These are phyloP conservation scores for Tetramorium alpestre DNA, from an alignment of 1,140 invertebrate genomes.

Conservation along the genomic window DNA sequence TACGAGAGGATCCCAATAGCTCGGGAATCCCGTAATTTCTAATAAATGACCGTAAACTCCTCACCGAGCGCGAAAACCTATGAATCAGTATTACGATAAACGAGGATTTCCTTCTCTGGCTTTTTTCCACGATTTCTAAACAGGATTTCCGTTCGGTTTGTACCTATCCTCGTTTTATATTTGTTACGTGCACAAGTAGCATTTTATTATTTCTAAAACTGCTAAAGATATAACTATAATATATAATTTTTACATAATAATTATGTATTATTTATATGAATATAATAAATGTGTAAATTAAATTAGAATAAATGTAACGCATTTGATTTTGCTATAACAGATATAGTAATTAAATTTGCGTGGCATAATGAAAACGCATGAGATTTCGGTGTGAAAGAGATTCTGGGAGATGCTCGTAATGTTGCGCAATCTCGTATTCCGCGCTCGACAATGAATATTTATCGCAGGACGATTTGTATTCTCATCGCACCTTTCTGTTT, in stretches of 20 bases:
- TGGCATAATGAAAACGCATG: neutral
- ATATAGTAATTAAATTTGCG: neutral
- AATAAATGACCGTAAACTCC: neutral
- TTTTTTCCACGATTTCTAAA: constrained; percentile 10
- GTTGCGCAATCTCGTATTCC: neutral
- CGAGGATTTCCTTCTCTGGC: neutral
- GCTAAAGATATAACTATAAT: neutral
- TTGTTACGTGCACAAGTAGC: neutral
- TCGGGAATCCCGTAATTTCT: neutral
- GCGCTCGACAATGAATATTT: constrained; percentile 9
- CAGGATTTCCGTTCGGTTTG: neutral
- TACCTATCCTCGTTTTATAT: neutral
- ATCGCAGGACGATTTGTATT: constrained; percentile 2
- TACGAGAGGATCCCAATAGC: neutral
- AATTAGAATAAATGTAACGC: neutral
- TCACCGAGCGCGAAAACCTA: neutral
- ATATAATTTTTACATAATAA: neutral
- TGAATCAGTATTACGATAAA: neutral
- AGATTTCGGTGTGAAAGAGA: neutral
- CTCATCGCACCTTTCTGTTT: constrained; percentile 60
- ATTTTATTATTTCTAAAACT: neutral
- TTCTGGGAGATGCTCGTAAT: neutral
- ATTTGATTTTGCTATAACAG: neutral
- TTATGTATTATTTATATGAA: neutral
- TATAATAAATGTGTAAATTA: neutral